These are phyloP conservation scores for Talpa occidentalis DNA, from an alignment of 2,113 vertebrate genomes.

Conservation along the genomic window DNA sequence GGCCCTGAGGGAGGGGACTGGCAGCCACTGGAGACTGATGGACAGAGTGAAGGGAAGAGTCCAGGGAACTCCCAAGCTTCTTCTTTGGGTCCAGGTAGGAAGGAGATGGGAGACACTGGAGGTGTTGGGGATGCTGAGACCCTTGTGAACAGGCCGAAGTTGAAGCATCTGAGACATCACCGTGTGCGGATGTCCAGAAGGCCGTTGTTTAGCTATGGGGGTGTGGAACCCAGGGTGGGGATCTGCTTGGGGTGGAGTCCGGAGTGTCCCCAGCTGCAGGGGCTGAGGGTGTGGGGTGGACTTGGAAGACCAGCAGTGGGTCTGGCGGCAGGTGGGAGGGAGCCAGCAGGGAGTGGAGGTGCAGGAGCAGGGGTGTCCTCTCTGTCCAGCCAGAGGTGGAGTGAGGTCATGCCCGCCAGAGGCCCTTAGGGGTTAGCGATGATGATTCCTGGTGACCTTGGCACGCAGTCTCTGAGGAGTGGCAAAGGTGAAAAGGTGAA, in stretches of 20 bases:
- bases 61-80: neutral
- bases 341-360: neutral
- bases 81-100: neutral
- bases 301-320: neutral
- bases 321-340: neutral
- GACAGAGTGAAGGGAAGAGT: neutral
- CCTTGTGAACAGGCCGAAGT: too few species aligned
- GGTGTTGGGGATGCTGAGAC: neutral
- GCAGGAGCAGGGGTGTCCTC: neutral
- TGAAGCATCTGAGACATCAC: neutral
- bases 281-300: neutral
- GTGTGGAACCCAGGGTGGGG: neutral
- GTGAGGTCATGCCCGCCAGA: neutral
- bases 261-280: neutral
- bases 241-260: neutral
- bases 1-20: rapidly evolving
- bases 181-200: neutral
- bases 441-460: constrained; percentile 14
- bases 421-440: neutral
- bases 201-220: neutral
- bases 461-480: neutral
- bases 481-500: neutral
- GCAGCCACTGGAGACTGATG: neutral
- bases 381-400: neutral
- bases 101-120: neutral